Conservation (phyloP, 2,113 vertebrate genomes). For the Ophthalmolycus amberensis region DNA sequence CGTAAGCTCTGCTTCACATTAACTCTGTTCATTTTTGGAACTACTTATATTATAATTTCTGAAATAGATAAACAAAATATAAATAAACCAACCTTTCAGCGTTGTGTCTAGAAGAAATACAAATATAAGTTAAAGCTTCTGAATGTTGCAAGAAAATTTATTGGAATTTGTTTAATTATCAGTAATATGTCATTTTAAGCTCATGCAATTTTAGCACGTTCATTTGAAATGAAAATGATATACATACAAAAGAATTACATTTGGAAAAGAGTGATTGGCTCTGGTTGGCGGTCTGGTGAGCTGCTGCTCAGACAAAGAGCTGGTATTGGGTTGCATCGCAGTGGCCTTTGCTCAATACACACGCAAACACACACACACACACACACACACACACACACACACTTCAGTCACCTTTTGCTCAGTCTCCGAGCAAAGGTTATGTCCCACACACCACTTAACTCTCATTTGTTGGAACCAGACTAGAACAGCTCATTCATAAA, state of each 20-base stretch:
- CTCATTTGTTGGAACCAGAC: slow-evolving; percentile 56
- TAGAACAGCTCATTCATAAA: slow-evolving; percentile 63
- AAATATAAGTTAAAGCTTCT: neutral
- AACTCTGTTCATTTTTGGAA: neutral
- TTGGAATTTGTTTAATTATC: neutral
- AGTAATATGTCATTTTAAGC: neutral
- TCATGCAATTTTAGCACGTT: neutral
- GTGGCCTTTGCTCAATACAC: slow-evolving; percentile 72
- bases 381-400: slow-evolving; percentile 14
- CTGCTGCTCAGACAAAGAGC: slow-evolving; percentile 69
- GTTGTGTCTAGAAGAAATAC: neutral
- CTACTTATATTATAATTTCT: neutral
- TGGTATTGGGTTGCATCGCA: slow-evolving; percentile 79
- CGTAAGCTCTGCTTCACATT: slow-evolving; percentile 28
- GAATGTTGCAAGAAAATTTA: neutral
- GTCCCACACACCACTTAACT: slow-evolving; percentile 63
- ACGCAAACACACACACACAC: slow-evolving; percentile 31
- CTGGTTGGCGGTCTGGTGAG: slow-evolving; percentile 47
- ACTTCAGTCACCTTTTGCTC: slow-evolving; percentile 60
- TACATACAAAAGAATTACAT: slow-evolving; percentile 29
- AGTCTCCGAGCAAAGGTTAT: slow-evolving; percentile 62
- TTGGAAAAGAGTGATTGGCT: slow-evolving; percentile 40
- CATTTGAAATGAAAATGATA: slow-evolving; percentile 13
- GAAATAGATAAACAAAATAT: neutral
- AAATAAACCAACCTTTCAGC: neutral